Evolutionary conservation across 2,888 invertebrate species (phyloP).

Genomic region (Caradrina kadenii): DNA sequence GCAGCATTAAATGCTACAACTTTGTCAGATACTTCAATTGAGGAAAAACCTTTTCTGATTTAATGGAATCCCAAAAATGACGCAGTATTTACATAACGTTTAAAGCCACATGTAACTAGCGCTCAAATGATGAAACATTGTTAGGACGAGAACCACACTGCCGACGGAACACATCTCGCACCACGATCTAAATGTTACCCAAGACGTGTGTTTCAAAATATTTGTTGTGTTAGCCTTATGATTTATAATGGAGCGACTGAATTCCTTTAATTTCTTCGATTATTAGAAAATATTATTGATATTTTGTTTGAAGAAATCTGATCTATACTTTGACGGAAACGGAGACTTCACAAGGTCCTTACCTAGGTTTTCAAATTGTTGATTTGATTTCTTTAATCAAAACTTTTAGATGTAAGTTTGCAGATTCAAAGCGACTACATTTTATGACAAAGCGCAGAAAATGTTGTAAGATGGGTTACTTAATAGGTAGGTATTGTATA

Average conservation of each 20-base stretch:
- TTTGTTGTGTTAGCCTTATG: conserved; percentile 48
- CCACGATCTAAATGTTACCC: conserved; percentile 39
- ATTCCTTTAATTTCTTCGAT: conserved; percentile 55
- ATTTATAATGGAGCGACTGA: conserved; percentile 61
- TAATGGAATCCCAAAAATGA: conserved; percentile 18
- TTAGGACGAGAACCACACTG: conserved; percentile 57
- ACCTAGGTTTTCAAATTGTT: not conserved
- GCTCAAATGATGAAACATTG: conserved; percentile 58
- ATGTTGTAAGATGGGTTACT: not conserved
- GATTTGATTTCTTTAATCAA: conserved; percentile 36
- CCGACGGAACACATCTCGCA: conserved; percentile 41
- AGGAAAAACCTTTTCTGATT: not conserved
- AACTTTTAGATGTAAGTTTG: conserved; percentile 25
- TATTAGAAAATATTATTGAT: conserved; percentile 35
- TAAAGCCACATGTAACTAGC: conserved; percentile 35
- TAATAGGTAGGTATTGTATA: conserved; percentile 10
- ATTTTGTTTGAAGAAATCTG: conserved; percentile 38
- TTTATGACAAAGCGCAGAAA: not conserved
- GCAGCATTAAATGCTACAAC: conserved; percentile 23
- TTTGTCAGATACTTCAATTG: conserved; percentile 22
- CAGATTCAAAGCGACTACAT: conserved; percentile 37
- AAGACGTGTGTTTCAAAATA: conserved; percentile 34
- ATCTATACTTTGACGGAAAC: not conserved
- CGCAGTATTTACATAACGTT: conserved; percentile 20
- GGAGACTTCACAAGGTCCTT: not conserved